These are phyloP conservation scores for Hermaeophaga mercurialis DNA, from an alignment of 2,888 invertebrate species.

Conservation along the genomic window DNA sequence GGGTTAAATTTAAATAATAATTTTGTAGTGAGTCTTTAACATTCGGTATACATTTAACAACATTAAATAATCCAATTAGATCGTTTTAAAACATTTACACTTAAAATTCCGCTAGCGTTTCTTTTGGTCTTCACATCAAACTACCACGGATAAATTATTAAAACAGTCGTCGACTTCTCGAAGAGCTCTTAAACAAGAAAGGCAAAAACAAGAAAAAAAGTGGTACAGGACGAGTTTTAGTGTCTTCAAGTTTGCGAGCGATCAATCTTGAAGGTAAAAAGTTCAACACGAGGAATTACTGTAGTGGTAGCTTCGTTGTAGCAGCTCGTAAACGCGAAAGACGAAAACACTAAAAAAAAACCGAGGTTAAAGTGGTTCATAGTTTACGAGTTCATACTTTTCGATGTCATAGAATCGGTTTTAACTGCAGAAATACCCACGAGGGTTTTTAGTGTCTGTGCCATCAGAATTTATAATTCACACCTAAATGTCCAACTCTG, in stretches of 20 bases:
- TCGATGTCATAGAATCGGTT: slow-evolving; percentile 45
- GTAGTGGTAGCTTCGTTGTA: slow-evolving; percentile 39
- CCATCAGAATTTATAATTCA: too few relatives aligned
- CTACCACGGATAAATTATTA: slow-evolving; percentile 15
- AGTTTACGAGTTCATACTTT: slow-evolving; percentile 41
- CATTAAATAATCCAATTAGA: slow-evolving; percentile 12
- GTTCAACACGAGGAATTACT: slow-evolving; percentile 39
- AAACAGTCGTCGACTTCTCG: slow-evolving; percentile 17
- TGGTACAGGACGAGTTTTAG: slow-evolving; percentile 28
- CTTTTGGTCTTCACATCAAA: slow-evolving; percentile 5
- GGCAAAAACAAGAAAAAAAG: slow-evolving; percentile 18
- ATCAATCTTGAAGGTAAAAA: slow-evolving; percentile 39
- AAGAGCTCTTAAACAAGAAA: slow-evolving; percentile 15
- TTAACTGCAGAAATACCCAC: too few relatives aligned
- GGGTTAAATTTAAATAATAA: too few relatives aligned
- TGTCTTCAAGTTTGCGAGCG: slow-evolving; percentile 26
- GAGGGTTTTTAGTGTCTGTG: too few relatives aligned
- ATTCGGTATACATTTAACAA: too few relatives aligned
- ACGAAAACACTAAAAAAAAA: slow-evolving; percentile 35
- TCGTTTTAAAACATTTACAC: slow-evolving; percentile 1
- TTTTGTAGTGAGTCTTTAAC: too few relatives aligned
- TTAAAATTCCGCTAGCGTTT: neutral
- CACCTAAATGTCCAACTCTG: too few relatives aligned
- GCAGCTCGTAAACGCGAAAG: slow-evolving; percentile 42
- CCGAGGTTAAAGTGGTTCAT: slow-evolving; percentile 12